Percentiles rank a stretch among this genome's conserved stretches.
phyloP scores from a whole-genome alignment of 2,113 vertebrate genomes.

The Ariopsis seemanni region DNA sequence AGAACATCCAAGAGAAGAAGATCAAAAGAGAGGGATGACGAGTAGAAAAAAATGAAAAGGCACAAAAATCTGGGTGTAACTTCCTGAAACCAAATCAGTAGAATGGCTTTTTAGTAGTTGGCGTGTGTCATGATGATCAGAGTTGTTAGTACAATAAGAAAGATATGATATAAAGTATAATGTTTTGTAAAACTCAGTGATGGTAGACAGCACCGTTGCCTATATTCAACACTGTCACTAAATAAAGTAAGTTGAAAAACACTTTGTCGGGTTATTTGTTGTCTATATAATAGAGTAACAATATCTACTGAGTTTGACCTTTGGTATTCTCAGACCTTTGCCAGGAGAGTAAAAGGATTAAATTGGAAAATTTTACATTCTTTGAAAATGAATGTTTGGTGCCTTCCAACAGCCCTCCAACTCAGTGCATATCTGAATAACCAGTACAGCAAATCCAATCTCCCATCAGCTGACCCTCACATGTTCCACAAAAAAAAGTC shows the following conservation, averaged over 20 bases:
- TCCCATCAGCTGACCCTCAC: slow-evolving; percentile 70
- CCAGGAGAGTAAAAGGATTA: slow-evolving; percentile 43
- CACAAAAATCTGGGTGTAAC: background rate
- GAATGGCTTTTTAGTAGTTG: slow-evolving; percentile 29
- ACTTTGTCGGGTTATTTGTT: background rate
- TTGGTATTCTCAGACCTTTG: slow-evolving; percentile 28
- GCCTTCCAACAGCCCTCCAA: slow-evolving; percentile 40
- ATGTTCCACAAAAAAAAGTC: slow-evolving; percentile 55
- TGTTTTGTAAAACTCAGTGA: slow-evolving; percentile 38
- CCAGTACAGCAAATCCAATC: slow-evolving; percentile 56
- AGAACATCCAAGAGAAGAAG: slow-evolving; percentile 53
- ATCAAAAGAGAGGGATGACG: slow-evolving; percentile 54
- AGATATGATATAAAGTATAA: slow-evolving; percentile 27
- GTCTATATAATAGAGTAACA: background rate
- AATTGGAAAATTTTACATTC: slow-evolving; percentile 67
- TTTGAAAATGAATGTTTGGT: slow-evolving; percentile 56
- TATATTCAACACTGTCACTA: slow-evolving; percentile 28
- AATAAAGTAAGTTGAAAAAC: slow-evolving; percentile 48
- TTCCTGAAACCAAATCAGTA: background rate
- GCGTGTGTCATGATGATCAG: slow-evolving; percentile 17
- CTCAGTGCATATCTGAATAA: slow-evolving; percentile 53
- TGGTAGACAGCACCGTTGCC: slow-evolving; percentile 10
- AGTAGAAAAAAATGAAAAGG: slow-evolving; percentile 63
- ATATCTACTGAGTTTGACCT: slow-evolving; percentile 4
- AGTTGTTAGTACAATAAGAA: slow-evolving; percentile 34